phyloP scores from a whole-genome alignment of 2,888 invertebrate species.

The Drosophila nigritarsus region DNA sequence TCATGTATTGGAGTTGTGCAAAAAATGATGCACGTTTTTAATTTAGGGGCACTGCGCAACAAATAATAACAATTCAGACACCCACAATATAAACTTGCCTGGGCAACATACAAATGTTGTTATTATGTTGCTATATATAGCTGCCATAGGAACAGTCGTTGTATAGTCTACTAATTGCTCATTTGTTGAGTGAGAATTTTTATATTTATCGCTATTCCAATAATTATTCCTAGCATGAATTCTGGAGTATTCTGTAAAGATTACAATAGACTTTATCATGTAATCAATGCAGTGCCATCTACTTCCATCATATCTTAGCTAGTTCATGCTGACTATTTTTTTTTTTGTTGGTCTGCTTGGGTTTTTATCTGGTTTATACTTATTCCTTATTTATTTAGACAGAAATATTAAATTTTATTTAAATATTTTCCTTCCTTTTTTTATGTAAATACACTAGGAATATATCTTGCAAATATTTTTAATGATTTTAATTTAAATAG shows the following conservation, averaged over 20 bases:
- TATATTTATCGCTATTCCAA: neutral
- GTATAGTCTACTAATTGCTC: neutral
- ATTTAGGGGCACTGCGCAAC: conserved; percentile 54
- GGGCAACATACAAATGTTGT: neutral
- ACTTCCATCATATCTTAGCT: too few relatives aligned
- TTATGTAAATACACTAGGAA: too few relatives aligned
- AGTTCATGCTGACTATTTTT: too few relatives aligned
- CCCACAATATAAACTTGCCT: conserved; percentile 15
- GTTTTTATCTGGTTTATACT: too few relatives aligned
- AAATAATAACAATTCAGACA: conserved; percentile 31
- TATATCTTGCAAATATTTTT: too few relatives aligned
- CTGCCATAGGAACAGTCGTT: neutral
- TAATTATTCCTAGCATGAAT: neutral
- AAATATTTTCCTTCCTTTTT: too few relatives aligned
- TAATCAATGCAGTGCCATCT: neutral
- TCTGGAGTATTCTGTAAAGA: neutral
- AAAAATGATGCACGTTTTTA: conserved; percentile 40
- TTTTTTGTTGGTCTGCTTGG: too few relatives aligned
- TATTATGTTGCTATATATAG: neutral
- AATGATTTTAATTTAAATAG: too few relatives aligned
- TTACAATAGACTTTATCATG: neutral
- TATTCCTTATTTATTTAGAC: too few relatives aligned
- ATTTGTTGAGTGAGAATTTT: neutral
- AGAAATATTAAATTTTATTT: too few relatives aligned
- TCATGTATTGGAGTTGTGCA: conserved; percentile 50